Percentiles rank a stretch among this genome's conserved stretches.
phyloP scores from a whole-genome alignment of 2,888 invertebrate species.

The Eupithecia exiguata region DNA sequence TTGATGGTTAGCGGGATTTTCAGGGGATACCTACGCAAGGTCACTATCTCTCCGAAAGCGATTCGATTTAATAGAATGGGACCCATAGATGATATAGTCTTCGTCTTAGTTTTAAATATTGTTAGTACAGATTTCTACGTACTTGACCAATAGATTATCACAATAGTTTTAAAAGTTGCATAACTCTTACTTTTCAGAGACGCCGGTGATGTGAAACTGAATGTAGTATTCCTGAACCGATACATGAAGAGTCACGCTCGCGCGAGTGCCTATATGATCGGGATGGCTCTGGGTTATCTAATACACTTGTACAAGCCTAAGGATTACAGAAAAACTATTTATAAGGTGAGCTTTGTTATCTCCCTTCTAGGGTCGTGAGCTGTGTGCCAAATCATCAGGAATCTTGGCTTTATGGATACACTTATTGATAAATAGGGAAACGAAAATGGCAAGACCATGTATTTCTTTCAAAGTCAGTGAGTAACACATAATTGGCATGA shows the following conservation, averaged over 20 bases:
- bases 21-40: too few relatives aligned
- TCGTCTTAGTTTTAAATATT: background rate
- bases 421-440: too few relatives aligned
- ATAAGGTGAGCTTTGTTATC: slow-evolving; percentile 45
- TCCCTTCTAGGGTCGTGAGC: background rate
- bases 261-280: slow-evolving; percentile 50
- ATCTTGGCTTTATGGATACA: background rate
- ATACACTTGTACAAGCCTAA: slow-evolving; percentile 49
- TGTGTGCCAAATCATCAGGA: background rate
- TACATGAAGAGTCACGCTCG: slow-evolving; percentile 48
- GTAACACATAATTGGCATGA: too few relatives aligned
- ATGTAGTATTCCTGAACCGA: slow-evolving; percentile 27
- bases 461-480: too few relatives aligned
- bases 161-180: background rate
- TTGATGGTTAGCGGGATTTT: too few relatives aligned
- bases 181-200: slow-evolving; percentile 26
- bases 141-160: background rate
- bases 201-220: slow-evolving; percentile 6
- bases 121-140: background rate
- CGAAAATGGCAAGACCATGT: too few relatives aligned
- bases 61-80: background rate
- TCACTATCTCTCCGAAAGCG: background rate
- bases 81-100: background rate
- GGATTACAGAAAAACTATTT: slow-evolving; percentile 47
- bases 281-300: slow-evolving; percentile 50